These are phyloP conservation scores for Origma solitaria DNA, from an alignment of 2,113 vertebrate species.

Conservation along the genomic window DNA sequence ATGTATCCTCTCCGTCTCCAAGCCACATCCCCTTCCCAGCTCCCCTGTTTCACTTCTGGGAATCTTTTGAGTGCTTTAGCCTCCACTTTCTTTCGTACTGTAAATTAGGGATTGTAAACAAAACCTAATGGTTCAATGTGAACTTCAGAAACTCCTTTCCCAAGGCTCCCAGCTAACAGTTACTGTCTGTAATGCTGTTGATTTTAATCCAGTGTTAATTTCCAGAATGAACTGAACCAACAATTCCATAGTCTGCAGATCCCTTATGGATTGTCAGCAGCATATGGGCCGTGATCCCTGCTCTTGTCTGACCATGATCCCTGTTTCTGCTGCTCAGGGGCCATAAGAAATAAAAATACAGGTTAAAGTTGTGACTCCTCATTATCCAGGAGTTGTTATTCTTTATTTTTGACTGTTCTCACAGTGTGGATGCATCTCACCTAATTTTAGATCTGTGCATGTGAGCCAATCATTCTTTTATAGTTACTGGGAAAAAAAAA, in stretches of 20 bases:
- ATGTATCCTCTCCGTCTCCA: constrained; percentile 11
- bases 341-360: not conserved
- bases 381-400: not conserved
- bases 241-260: not conserved
- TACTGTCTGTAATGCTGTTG: not conserved
- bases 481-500: not conserved
- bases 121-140: constrained; percentile 17
- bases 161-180: not conserved
- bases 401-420: not conserved
- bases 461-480: not conserved
- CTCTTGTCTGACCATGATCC: not conserved
- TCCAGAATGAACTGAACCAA: not conserved
- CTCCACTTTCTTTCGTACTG: constrained; percentile 11
- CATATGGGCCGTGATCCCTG: not conserved
- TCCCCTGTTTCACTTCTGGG: constrained; percentile 36
- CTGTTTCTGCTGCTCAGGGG: not conserved
- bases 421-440: not conserved
- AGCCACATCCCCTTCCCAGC: constrained; percentile 54
- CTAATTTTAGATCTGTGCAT: not conserved
- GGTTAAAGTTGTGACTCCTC: not conserved
- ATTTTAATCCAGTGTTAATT: not conserved
- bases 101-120: constrained; percentile 54
- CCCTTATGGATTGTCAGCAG: not conserved
- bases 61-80: constrained; percentile 57
- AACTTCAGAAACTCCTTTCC: not conserved